phyloP scores from a whole-genome alignment of 2,888 invertebrate species.

The Microctonus brassicae region DNA sequence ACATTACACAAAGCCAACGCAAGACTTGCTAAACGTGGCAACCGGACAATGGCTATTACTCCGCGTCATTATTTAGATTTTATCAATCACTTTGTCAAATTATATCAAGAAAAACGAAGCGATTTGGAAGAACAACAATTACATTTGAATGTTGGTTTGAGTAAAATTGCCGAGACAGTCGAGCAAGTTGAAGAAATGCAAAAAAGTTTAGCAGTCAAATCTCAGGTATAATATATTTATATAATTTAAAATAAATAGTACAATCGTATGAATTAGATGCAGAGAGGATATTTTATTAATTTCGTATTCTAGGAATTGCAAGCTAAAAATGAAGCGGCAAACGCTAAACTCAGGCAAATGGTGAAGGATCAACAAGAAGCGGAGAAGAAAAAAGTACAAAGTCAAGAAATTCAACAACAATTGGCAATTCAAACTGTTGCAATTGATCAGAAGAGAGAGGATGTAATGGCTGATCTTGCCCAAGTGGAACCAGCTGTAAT shows the following conservation, averaged over 20 bases:
- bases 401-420: slow-evolving; percentile 92
- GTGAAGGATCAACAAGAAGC: slow-evolving; percentile 99
- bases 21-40: slow-evolving; percentile 90
- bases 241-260: background rate
- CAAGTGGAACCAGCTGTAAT: slow-evolving; percentile 99
- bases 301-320: slow-evolving; percentile 78
- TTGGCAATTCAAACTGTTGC: slow-evolving; percentile 91
- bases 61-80: slow-evolving; percentile 98
- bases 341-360: slow-evolving; percentile 99
- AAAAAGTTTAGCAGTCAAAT: slow-evolving; percentile 97
- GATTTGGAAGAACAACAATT: slow-evolving; percentile 99
- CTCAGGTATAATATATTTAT: slow-evolving; percentile 74
- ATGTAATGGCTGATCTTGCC: slow-evolving; percentile 96
- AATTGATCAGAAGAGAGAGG: slow-evolving; percentile 93
- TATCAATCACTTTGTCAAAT: slow-evolving; percentile 98
- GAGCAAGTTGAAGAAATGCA: slow-evolving; percentile 99
- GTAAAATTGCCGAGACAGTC: slow-evolving; percentile 99
- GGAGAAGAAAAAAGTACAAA: slow-evolving; percentile 98
- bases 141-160: slow-evolving; percentile 97
- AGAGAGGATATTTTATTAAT: background rate
- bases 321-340: slow-evolving; percentile 98
- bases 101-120: slow-evolving; percentile 97
- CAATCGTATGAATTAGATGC: background rate
- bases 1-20: slow-evolving; percentile 96
- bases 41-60: slow-evolving; percentile 97